Percentiles rank a stretch among this genome's conserved stretches.
Conservation (phyloP, 2,797 vertebrate genomes). For the Dermochelys coriacea region DNA sequence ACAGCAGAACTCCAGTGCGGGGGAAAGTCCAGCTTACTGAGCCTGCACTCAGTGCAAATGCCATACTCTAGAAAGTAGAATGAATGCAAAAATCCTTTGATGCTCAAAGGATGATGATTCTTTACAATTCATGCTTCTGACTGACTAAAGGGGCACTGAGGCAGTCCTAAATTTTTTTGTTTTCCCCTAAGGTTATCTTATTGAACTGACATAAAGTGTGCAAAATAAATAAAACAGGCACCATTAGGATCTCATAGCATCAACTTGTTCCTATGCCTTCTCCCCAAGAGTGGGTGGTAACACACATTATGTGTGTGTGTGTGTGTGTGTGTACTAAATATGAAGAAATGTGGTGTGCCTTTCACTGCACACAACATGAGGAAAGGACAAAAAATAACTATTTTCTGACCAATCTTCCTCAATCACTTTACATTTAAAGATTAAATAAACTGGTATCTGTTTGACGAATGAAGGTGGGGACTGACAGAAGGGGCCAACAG, state of each 20-base stretch:
- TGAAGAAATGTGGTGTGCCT: neutral
- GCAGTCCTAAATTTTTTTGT: neutral
- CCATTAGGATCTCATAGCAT: neutral
- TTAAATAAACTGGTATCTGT: neutral
- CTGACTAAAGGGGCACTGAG: neutral
- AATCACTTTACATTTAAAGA: neutral
- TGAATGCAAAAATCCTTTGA: neutral
- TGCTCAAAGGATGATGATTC: neutral
- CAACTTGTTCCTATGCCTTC: accelerated
- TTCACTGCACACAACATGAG: neutral
- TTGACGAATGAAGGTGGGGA: neutral
- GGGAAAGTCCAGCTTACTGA: neutral
- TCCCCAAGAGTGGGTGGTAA: neutral
- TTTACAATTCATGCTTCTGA: neutral
- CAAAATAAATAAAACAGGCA: neutral
- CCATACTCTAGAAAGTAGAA: neutral
- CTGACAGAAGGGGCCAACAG: neutral
- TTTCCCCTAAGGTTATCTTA: neutral
- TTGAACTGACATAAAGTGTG: neutral
- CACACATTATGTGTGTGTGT: neutral
- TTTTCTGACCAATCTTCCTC: neutral
- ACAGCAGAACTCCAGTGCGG: neutral
- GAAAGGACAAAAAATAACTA: neutral
- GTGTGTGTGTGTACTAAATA: neutral
- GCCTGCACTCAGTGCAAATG: neutral